Evolutionary conservation across 2,797 vertebrate genomes (phyloP).

Genomic region (Pampus argenteus): DNA sequence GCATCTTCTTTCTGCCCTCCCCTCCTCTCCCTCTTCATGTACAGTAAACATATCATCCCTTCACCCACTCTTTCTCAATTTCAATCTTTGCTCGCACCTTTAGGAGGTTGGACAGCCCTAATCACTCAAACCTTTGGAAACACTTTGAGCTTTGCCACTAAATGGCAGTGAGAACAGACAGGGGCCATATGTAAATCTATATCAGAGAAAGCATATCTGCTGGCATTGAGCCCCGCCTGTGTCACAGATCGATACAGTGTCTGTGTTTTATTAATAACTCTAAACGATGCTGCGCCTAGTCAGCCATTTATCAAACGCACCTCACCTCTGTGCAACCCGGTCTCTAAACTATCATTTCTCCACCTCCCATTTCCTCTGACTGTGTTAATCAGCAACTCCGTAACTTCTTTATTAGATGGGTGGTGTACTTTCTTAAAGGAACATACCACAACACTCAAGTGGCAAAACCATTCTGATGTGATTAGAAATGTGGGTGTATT

Average conservation of each 20-base stretch:
- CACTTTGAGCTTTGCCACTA: constrained; percentile 61
- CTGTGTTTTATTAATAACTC: constrained; percentile 83
- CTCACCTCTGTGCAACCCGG: constrained; percentile 58
- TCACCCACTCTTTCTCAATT: constrained; percentile 4
- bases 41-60: constrained; percentile 56
- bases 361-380: constrained; percentile 37
- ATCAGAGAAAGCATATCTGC: constrained; percentile 69
- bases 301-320: constrained; percentile 74
- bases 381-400: constrained; percentile 55
- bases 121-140: constrained; percentile 72
- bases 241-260: constrained; percentile 72
- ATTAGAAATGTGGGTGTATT: background rate
- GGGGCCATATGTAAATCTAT: constrained; percentile 78
- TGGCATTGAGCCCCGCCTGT: constrained; percentile 49
- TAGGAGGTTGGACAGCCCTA: constrained; percentile 46
- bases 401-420: constrained; percentile 45
- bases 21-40: constrained; percentile 2
- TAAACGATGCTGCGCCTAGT: constrained; percentile 68
- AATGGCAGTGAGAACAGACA: constrained; percentile 71
- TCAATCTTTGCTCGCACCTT: constrained; percentile 34
- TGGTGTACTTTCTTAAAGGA: constrained; percentile 10
- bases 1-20: constrained; percentile 48
- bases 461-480: constrained; percentile 1
- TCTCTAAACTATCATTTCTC: constrained; percentile 56
- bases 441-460: background rate